Evolutionary conservation across 2,888 invertebrate species (phyloP).

Genomic region (Pandemis corylana): DNA sequence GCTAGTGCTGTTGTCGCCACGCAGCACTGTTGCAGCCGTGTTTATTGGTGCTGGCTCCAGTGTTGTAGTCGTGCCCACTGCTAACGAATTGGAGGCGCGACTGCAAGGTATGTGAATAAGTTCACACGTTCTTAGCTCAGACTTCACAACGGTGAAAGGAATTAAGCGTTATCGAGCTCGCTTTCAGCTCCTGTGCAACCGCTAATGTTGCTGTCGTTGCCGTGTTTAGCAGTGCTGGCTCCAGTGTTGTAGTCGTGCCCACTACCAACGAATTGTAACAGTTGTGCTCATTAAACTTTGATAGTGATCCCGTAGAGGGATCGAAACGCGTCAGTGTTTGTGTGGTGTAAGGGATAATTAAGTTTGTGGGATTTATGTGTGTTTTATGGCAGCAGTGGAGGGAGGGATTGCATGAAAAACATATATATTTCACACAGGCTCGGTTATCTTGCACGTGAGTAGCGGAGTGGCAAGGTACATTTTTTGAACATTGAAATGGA

Average conservation of each 20-base stretch:
- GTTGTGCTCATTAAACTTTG: too few species aligned
- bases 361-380: too few species aligned
- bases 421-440: too few species aligned
- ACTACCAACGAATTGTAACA: too few species aligned
- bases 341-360: too few species aligned
- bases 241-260: conserved; percentile 86
- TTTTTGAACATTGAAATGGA: too few species aligned
- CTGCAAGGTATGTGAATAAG: neutral
- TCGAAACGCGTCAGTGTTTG: too few species aligned
- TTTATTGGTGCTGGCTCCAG: conserved; percentile 87
- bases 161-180: conserved; percentile 90
- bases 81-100: conserved; percentile 84
- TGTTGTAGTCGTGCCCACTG: conserved; percentile 85
- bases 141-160: conserved; percentile 95
- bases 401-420: too few species aligned
- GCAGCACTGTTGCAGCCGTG: conserved; percentile 87
- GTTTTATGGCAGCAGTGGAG: too few species aligned
- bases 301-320: too few species aligned
- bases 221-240: conserved; percentile 87
- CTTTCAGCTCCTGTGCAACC: conserved; percentile 89
- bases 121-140: conserved; percentile 84
- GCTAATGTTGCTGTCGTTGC: conserved; percentile 89
- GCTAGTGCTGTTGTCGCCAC: conserved; percentile 88
- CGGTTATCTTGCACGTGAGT: too few species aligned
- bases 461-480: too few species aligned